Percentiles rank a stretch among this genome's conserved stretches.
Evolutionary conservation across 2,888 invertebrate species (phyloP).

Genomic region (Galeruca laticollis): DNA sequence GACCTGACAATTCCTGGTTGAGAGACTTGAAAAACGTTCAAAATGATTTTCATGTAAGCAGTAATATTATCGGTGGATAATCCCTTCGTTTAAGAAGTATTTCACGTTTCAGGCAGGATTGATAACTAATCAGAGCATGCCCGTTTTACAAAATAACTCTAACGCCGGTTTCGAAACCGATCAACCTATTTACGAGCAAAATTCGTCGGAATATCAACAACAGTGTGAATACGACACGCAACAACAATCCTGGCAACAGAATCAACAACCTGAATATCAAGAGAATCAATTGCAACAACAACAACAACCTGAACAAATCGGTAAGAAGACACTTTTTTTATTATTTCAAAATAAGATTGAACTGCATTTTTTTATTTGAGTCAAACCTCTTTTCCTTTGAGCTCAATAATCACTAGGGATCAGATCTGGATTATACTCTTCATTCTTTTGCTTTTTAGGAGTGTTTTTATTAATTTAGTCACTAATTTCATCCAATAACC

Average conservation of each 20-base stretch:
- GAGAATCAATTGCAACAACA: constrained; percentile 49
- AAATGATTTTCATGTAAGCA: constrained; percentile 65
- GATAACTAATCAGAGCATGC: constrained; percentile 57
- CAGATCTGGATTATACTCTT: no score
- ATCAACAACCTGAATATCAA: constrained; percentile 56
- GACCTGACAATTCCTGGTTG: constrained; percentile 73
- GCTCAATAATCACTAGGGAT: no score
- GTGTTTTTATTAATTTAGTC: no score
- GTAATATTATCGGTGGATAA: neutral
- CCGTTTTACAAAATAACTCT: constrained; percentile 28
- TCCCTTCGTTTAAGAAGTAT: neutral
- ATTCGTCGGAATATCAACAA: constrained; percentile 53
- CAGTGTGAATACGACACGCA: constrained; percentile 52
- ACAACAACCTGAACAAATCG: constrained; percentile 19
- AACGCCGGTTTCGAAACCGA: constrained; percentile 41
- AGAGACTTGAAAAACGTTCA: constrained; percentile 67
- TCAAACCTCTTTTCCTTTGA: no score
- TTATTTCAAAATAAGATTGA: no score
- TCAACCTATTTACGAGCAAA: constrained; percentile 43
- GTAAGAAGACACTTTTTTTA: no score
- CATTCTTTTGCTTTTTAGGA: no score
- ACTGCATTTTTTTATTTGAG: no score
- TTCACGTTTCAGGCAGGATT: constrained; percentile 60
- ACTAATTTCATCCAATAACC: no score
- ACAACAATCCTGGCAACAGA: constrained; percentile 51